A percentile compares a stretch with the other conserved stretches of the same genome.
Evolutionary conservation across 2,113 vertebrate genomes (phyloP).

Genomic region (Motacilla tschutschensis): DNA sequence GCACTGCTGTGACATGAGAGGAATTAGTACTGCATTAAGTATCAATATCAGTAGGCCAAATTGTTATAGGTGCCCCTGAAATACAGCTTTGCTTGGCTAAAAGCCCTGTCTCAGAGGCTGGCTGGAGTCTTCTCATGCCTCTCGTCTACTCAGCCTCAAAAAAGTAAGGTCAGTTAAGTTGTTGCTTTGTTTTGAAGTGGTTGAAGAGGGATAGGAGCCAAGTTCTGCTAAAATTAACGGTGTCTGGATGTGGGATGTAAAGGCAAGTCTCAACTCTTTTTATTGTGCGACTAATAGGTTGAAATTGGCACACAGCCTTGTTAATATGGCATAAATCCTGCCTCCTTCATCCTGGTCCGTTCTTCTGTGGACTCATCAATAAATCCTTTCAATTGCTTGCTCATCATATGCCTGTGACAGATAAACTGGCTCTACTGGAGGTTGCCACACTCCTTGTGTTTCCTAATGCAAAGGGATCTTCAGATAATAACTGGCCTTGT

Average conservation of each 20-base stretch:
- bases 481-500: not conserved
- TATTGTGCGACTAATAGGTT: conserved; percentile 26
- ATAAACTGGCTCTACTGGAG: not conserved
- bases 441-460: not conserved
- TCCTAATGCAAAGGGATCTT: not conserved
- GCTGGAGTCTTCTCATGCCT: not conserved
- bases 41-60: not conserved
- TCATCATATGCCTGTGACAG: not conserved
- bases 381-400: conserved; percentile 12
- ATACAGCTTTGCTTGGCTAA: not conserved
- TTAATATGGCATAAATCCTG: conserved; percentile 50
- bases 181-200: conserved; percentile 3
- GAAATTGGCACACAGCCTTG: conserved; percentile 17
- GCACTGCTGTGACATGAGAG: not conserved
- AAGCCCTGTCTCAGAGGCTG: not conserved
- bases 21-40: not conserved
- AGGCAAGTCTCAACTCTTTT: not conserved
- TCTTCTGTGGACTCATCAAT: conserved; percentile 15
- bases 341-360: not conserved
- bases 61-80: conserved; percentile 13
- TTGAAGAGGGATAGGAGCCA: not conserved
- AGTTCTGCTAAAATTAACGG: not conserved
- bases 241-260: not conserved
- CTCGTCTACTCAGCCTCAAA: not conserved
- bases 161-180: conserved; percentile 15